phyloP scores from a whole-genome alignment of 2,797 vertebrate species.

The Acipenser transmontanus region DNA sequence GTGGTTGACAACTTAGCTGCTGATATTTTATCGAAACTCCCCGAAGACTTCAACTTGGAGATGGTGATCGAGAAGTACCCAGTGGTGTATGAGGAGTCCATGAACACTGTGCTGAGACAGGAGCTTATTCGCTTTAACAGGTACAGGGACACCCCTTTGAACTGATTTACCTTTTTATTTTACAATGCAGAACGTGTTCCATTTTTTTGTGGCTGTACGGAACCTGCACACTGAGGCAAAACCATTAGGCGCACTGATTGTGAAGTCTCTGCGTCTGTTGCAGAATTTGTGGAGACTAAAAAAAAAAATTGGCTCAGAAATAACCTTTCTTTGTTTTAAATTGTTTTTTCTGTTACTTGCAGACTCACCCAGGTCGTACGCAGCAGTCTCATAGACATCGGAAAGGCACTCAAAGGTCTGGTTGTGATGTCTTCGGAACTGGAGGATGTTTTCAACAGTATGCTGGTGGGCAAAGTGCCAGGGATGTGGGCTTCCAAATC shows the following conservation, averaged over 20 bases:
- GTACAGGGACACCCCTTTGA: constrained; percentile 38
- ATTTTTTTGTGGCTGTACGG: too few relatives aligned
- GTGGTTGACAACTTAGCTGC: constrained; percentile 77
- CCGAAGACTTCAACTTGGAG: constrained; percentile 69
- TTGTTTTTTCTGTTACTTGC: constrained; percentile 12
- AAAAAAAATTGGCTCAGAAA: too few relatives aligned
- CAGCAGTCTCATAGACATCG: constrained; percentile 70
- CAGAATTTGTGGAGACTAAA: too few relatives aligned
- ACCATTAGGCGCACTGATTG: too few relatives aligned
- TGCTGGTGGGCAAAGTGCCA: constrained; percentile 62
- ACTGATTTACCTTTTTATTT: not conserved
- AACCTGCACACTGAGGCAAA: too few relatives aligned
- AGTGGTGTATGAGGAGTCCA: constrained; percentile 82
- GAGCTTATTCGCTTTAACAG: constrained; percentile 89
- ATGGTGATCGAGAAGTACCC: constrained; percentile 71
- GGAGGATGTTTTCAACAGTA: constrained; percentile 71
- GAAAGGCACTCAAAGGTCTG: constrained; percentile 81
- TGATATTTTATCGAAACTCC: constrained; percentile 81
- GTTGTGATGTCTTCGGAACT: constrained; percentile 89
- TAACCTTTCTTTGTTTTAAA: too few relatives aligned
- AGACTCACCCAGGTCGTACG: constrained; percentile 79
- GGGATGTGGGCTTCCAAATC: constrained; percentile 61
- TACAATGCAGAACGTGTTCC: not conserved
- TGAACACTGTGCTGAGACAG: constrained; percentile 89
- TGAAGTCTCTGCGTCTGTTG: too few relatives aligned